Evolutionary conservation across 2,113 vertebrate genomes (phyloP), one percentile per base, ranked within the genome.

Genomic region (Progne subis): DNA sequence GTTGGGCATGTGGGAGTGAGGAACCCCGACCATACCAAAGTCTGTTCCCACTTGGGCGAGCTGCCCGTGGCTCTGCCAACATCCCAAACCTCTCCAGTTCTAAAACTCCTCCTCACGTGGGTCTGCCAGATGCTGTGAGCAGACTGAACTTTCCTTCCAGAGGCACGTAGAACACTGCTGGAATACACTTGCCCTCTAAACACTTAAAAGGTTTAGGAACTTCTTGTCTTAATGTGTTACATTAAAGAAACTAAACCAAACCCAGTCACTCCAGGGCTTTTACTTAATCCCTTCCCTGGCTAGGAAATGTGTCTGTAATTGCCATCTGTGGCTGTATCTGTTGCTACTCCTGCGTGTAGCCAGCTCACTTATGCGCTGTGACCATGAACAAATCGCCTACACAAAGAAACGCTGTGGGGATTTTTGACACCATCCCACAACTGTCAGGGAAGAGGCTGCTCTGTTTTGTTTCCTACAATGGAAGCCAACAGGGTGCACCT

Each of bases 391-490:
- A 82, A 82, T 19, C 86, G 28, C 34, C 72, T 50, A 61, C 61
- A 77, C 57, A 88, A 87, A 80, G 65, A 71, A 88, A 79, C 0
- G 3, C 24, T 55, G 68, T 70, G 57, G 29, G 39, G 5, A 94
- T 77, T 61, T 95, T 53, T 63, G 65, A 88, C 47, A 50, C 28
- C 5, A 16, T 79, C 84, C 82, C 91, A 74, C 43, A 59, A 77
- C 32, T 79, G 53, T 29, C 93, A 65, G 43, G 53, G 91, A 83
- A 75, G 83, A 65, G 39, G n/a, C 34, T 83, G 64, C 68, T 81
- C 74, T 56, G 21, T 52, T 96, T 93, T 94, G 70, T 88, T 94
- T 95, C 64, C 68, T 60, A 74, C 31, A 95, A 92, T 84, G 57
- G 85, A 85, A 95, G 32, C 75, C 88, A 86, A 77, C 39, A 81